phyloP scores from a whole-genome alignment of 2,888 invertebrate species.

The Resseliella maxima region DNA sequence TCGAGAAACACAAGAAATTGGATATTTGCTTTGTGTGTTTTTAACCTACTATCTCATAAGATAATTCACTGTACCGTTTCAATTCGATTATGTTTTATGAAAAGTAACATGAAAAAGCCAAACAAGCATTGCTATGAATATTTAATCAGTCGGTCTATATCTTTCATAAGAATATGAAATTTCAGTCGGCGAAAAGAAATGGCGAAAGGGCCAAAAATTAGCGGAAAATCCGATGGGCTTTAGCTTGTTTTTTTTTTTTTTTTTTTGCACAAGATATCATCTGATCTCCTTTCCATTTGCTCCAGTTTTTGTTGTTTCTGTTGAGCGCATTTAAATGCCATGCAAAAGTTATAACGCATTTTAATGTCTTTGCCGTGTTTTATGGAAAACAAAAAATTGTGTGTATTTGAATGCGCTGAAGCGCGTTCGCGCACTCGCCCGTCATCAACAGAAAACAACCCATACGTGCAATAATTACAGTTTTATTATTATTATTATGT shows the following conservation, averaged over 20 bases:
- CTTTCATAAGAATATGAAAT: conserved; percentile 35
- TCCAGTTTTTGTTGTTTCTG: background rate
- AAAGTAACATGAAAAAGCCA: background rate
- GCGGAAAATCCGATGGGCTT: background rate
- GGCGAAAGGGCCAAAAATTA: background rate
- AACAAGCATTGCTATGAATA: background rate
- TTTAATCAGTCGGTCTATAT: background rate
- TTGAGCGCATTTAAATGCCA: background rate
- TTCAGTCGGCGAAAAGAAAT: background rate
- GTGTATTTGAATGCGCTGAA: background rate
- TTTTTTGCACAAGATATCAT: background rate
- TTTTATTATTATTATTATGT: conserved; percentile 53
- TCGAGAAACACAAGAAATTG: background rate
- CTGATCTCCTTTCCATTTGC: conserved; percentile 43
- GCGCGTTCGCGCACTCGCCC: background rate
- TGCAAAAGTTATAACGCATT: conserved; percentile 2
- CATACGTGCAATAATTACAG: conserved; percentile 37
- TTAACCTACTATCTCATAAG: background rate
- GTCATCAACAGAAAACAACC: conserved; percentile 15
- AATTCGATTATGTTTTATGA: background rate
- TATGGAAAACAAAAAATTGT: background rate
- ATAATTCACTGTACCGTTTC: background rate
- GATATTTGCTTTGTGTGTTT: background rate
- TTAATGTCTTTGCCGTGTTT: conserved; percentile 23
- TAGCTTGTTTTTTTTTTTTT: too few species aligned